These are phyloP conservation scores for Branchipolynoe longqiensis DNA, from an alignment of 2,888 invertebrate species.

Conservation along the genomic window DNA sequence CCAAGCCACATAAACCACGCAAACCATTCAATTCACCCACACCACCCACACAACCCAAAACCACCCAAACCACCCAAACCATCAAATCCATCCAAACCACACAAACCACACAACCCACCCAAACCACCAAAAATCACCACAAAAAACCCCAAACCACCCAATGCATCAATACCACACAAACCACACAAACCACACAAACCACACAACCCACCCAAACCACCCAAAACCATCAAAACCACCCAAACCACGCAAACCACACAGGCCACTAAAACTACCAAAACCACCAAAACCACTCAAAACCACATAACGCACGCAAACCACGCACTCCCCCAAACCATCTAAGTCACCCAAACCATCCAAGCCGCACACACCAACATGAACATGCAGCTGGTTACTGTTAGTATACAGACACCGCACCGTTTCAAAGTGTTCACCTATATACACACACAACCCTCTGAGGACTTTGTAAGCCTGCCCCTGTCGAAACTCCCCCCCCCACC, in stretches of 20 bases:
- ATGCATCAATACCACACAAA: background rate
- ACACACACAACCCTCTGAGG: too few relatives aligned
- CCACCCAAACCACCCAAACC: background rate
- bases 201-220: background rate
- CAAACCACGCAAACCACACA: background rate
- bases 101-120: background rate
- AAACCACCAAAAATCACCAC: background rate
- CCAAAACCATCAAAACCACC: background rate
- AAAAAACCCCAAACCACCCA: background rate
- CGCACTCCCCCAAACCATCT: background rate
- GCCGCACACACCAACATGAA: too few relatives aligned
- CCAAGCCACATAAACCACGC: too few relatives aligned
- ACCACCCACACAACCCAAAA: background rate
- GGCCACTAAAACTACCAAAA: background rate
- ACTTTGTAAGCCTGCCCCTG: too few relatives aligned
- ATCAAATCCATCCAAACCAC: too few relatives aligned
- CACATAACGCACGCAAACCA: background rate
- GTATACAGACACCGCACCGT: too few relatives aligned
- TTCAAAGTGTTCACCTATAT: too few relatives aligned
- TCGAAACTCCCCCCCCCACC: too few relatives aligned
- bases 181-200: background rate
- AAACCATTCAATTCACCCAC: too few relatives aligned
- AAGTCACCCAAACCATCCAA: background rate
- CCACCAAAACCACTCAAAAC: background rate
- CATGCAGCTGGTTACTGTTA: too few relatives aligned